phyloP scores from a whole-genome alignment of 2,113 vertebrate species.

The Casuarius casuarius region DNA sequence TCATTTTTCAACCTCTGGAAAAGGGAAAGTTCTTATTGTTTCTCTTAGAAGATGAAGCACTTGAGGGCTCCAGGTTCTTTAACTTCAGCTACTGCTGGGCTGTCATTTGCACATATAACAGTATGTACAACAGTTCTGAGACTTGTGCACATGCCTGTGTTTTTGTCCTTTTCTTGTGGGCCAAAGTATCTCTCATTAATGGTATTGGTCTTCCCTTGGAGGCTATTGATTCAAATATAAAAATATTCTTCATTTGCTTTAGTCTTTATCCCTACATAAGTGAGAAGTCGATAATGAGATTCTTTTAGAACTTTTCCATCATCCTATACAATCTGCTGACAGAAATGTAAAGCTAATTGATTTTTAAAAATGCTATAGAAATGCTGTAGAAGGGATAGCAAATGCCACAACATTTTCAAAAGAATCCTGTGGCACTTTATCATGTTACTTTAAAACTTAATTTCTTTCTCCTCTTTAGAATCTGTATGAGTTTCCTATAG shows the following conservation, averaged over 20 bases:
- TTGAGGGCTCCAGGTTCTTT: not conserved
- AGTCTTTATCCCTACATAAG: not conserved
- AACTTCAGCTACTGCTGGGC: not conserved
- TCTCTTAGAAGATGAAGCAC: not conserved
- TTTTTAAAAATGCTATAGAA: not conserved
- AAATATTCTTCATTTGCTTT: not conserved
- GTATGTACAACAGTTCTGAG: not conserved
- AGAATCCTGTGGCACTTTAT: not conserved
- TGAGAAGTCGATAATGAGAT: not conserved
- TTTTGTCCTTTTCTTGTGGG: not conserved
- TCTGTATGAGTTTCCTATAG: not conserved
- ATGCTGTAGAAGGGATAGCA: not conserved
- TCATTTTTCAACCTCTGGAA: not conserved
- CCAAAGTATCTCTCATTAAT: not conserved
- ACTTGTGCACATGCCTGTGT: not conserved
- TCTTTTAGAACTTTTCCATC: constrained; percentile 1
- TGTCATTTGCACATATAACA: not conserved
- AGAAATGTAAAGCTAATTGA: not conserved
- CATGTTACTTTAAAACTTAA: not conserved
- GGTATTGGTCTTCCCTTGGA: not conserved
- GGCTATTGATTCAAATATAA: not conserved
- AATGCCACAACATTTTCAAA: not conserved
- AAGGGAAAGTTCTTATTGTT: not conserved
- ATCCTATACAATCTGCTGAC: not conserved
- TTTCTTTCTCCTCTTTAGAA: not conserved